A percentile compares a stretch with the other conserved stretches of the same genome.
Evolutionary conservation across 2,113 vertebrate genomes (phyloP).

Genomic region (Passer domesticus): DNA sequence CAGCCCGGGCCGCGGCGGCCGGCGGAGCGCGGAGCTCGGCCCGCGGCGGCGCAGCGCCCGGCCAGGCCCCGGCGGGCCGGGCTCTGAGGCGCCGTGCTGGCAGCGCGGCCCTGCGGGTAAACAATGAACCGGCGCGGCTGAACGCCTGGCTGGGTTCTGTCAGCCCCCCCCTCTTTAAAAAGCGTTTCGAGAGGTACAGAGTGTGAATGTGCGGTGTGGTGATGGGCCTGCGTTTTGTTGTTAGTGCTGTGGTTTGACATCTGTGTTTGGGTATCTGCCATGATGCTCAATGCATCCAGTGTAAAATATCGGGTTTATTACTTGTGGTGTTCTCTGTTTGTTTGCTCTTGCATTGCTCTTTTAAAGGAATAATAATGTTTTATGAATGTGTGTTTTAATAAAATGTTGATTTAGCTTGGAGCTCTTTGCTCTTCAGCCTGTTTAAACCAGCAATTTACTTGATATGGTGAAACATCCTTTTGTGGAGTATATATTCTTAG

Average conservation of each 20-base stretch:
- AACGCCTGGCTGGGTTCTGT: accelerated
- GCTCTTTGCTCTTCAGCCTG: constrained; percentile 69
- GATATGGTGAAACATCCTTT: not conserved
- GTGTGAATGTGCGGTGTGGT: accelerated
- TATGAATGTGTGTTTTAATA: not conserved
- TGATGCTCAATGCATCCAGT: not conserved
- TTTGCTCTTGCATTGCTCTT: not conserved
- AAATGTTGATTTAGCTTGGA: not conserved
- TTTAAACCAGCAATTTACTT: not conserved
- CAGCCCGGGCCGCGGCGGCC: not conserved
- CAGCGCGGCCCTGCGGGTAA: not conserved
- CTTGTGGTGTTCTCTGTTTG: not conserved
- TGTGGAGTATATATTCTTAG: not conserved
- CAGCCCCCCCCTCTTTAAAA: not conserved
- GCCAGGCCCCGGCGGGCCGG: not conserved
- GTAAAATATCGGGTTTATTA: not conserved
- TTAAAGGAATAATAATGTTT: not conserved
- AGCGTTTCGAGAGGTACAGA: accelerated
- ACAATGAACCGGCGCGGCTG: not conserved
- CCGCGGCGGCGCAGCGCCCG: not conserved
- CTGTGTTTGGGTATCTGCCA: not conserved
- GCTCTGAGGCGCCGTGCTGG: not conserved
- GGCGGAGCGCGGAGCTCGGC: not conserved
- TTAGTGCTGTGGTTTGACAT: not conserved
- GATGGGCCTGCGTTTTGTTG: not conserved